Base-by-base conservation (phyloP, 2,888 invertebrate genomes). In the Danaus chrysippus region DNA sequence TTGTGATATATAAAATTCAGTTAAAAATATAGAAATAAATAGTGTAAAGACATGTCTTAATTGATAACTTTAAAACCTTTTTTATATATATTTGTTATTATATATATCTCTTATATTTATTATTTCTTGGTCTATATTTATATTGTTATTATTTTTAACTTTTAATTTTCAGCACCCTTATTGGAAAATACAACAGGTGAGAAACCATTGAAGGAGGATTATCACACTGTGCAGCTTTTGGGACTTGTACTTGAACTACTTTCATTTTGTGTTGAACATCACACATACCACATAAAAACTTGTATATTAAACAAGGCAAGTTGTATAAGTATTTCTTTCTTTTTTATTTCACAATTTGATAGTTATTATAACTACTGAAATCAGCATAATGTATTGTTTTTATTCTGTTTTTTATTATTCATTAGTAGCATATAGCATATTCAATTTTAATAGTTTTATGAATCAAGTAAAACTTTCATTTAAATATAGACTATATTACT, bases 251-350 rank as follows among this genome's bases (percentile, higher is more conserved):
- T 99, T 75, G 99, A 99, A 85, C 92, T 99, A 73, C 92, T 99
- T 70, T 96, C 98, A 49, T 99, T 99, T 91, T 99, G 99, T 91
- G 98, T 99, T 56, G 99, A 99, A 85, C 99, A 99, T 92, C 99
- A 99, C 92, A 97, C 97, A 64, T 98, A 98, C 92, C 98, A 99
- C 92, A 98, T 99, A 87, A 98, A 99, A 86, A 98, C 98, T 84
- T 99, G 98, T 91, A 96, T 99, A 87, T 93, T 99, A 79, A 97
- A 97, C 92, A 98, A 98, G 92, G 91, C 91, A 71, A 71, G 71
- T 61, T 42, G 23, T 58, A 23, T 13, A 53, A 44, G 43, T 44
- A 56, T 52, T 55, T 13, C 67, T 44, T 49, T 53, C 60, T 55
- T 42, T 52, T 54, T 59, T 56, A 11, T 60, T 42, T 34, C 10